Percentiles rank a stretch among this genome's conserved stretches.
These are phyloP conservation scores for Megastigmus dorsalis DNA, from an alignment of 2,888 invertebrate species.

Conservation along the genomic window DNA sequence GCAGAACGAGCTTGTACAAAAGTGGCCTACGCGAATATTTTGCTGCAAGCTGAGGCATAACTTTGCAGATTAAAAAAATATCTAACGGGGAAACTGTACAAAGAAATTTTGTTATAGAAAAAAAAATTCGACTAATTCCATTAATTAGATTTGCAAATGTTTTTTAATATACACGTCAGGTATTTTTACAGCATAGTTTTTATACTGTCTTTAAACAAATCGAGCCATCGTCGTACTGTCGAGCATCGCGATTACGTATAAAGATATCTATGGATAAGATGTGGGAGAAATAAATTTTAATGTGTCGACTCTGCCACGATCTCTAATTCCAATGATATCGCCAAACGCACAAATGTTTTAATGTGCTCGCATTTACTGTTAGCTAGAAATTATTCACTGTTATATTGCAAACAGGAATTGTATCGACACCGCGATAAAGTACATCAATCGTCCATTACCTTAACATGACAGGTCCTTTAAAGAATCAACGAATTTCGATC, in stretches of 20 bases:
- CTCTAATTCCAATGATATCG: constrained; percentile 38
- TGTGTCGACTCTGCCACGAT: constrained; percentile 38
- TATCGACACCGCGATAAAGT: not conserved
- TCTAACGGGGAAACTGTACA: not conserved
- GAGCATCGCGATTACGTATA: not conserved
- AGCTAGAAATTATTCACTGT: constrained; percentile 5
- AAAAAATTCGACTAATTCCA: constrained; percentile 25
- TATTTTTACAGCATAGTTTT: constrained; percentile 53
- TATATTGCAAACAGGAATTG: constrained; percentile 38
- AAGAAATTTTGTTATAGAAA: not conserved
- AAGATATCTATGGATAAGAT: not conserved
- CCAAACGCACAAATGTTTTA: constrained; percentile 46
- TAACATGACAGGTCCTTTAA: constrained; percentile 5
- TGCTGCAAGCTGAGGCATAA: not conserved
- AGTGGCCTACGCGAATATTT: constrained; percentile 24
- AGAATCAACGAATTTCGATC: constrained; percentile 13
- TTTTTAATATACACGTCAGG: constrained; percentile 24
- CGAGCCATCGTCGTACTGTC: not conserved
- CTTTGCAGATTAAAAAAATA: not conserved
- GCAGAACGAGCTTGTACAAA: constrained; percentile 5
- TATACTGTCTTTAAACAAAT: constrained; percentile 41
- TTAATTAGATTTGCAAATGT: constrained; percentile 8
- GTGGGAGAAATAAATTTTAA: not conserved
- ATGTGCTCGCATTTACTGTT: constrained; percentile 50
- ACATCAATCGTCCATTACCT: constrained; percentile 1